Evolutionary conservation across 2,888 invertebrate genomes (phyloP).

Genomic region (Cremastobaeus sp.): DNA sequence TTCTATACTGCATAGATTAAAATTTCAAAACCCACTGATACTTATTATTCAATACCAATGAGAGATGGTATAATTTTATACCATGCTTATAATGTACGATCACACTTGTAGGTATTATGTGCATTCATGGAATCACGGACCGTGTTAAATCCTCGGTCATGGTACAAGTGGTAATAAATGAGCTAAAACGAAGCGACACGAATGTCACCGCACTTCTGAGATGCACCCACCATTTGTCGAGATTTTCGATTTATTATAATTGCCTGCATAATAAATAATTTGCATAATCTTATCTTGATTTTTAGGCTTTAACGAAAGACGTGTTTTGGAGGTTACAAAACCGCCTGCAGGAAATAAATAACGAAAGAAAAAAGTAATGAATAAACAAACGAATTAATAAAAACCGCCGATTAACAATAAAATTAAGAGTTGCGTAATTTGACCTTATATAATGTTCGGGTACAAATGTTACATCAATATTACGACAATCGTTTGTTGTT

Average conservation of each 20-base stretch:
- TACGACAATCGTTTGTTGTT: conserved; percentile 6
- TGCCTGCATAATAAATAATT: conserved; percentile 42
- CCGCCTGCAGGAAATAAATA: too few species aligned
- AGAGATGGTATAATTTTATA: too few species aligned
- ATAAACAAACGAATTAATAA: conserved; percentile 11
- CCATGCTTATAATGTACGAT: too few species aligned
- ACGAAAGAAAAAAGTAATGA: background rate
- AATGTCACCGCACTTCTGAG: conserved; percentile 12
- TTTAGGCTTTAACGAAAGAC: conserved; percentile 10
- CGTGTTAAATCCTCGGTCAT: conserved; percentile 33
- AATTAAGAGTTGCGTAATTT: conserved; percentile 2
- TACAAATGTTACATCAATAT: conserved; percentile 9
- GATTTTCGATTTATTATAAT: too few species aligned
- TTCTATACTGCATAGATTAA: too few species aligned
- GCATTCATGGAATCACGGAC: conserved; percentile 39
- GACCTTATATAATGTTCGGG: background rate
- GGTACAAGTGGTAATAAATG: conserved; percentile 46
- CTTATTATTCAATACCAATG: too few species aligned
- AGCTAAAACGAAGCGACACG: conserved; percentile 19
- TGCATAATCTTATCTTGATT: conserved; percentile 3
- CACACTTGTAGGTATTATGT: conserved; percentile 16
- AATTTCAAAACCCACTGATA: too few species aligned
- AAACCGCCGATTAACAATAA: conserved; percentile 4
- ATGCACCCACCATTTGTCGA: conserved; percentile 22
- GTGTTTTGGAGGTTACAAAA: background rate